A percentile compares a stretch with the other conserved stretches of the same genome.
These are phyloP conservation scores for Arvicanthis niloticus DNA, from an alignment of 2,113 vertebrate species.

Conservation along the genomic window DNA sequence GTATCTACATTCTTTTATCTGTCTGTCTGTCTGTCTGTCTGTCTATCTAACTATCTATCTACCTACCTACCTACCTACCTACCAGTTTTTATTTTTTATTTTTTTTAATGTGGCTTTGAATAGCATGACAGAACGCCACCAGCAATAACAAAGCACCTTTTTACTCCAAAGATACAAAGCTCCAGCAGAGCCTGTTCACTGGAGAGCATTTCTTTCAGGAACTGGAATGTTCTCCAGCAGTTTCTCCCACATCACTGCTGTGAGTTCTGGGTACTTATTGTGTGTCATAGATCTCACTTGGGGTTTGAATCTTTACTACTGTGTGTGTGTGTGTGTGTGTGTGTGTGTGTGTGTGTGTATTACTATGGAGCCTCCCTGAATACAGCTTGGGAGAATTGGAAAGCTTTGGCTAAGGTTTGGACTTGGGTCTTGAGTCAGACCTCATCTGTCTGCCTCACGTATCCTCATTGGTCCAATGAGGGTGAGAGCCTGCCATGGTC, in stretches of 20 bases:
- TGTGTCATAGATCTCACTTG: neutral
- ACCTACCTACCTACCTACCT: too few species aligned
- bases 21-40: too few species aligned
- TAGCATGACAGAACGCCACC: neutral
- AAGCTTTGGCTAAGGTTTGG: neutral
- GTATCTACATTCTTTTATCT: neutral
- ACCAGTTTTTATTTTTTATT: neutral
- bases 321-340: neutral
- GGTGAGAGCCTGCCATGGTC: fast-evolving
- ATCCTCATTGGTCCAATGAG: neutral
- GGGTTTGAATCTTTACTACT: neutral
- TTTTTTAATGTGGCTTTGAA: neutral
- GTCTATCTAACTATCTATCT: too few species aligned
- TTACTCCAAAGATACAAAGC: conserved; percentile 5
- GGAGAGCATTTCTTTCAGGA: neutral
- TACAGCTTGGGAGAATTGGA: fast-evolving
- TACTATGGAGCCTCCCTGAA: fast-evolving
- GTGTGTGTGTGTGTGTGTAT: too few species aligned
- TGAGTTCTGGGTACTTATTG: neutral
- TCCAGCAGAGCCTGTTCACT: fast-evolving
- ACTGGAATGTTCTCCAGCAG: too few species aligned
- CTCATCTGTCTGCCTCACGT: fast-evolving
- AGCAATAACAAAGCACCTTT: conserved; percentile 45
- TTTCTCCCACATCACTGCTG: neutral
- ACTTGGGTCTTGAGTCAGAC: neutral